A percentile compares a stretch with the other conserved stretches of the same genome.
Evolutionary conservation across 1,140 invertebrate species (phyloP).

Genomic region (Brachionus koreanus): DNA sequence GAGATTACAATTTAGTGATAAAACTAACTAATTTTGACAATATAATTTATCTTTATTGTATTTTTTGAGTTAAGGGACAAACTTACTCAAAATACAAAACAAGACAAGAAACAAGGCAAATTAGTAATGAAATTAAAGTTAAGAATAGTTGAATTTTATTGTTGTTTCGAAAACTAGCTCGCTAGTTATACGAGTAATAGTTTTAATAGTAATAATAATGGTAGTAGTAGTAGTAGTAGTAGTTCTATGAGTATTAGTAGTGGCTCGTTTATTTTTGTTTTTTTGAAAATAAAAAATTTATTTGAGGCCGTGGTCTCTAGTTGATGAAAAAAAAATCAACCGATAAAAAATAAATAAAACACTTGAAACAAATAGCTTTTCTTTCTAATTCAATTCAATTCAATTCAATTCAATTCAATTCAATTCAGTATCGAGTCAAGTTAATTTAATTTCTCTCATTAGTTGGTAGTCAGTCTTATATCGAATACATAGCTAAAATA

Average conservation of each 20-base stretch:
- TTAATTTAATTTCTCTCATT: constrained; percentile 10
- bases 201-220: not conserved
- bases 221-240: not conserved
- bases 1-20: constrained; percentile 16
- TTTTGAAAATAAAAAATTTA: not conserved
- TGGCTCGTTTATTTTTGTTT: constrained; percentile 4
- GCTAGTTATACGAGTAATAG: not conserved
- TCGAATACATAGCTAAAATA: not conserved
- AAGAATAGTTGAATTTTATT: constrained; percentile 10
- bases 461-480: not conserved
- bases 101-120: not conserved
- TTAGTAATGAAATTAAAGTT: constrained; percentile 5
- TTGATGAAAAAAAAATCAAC: not conserved
- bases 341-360: not conserved
- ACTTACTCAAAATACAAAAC: not conserved
- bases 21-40: constrained; percentile 8
- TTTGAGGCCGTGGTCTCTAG: not conserved
- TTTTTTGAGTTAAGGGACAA: not conserved
- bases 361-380: constrained; percentile 2
- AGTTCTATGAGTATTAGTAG: not conserved
- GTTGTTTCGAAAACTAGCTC: not conserved
- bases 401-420: not conserved
- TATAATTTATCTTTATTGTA: constrained; percentile 25
- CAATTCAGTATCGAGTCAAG: not conserved
- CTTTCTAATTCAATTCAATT: not conserved